Evolutionary conservation across 2,113 vertebrate species (phyloP).

Genomic region (Phainopepla nitens): DNA sequence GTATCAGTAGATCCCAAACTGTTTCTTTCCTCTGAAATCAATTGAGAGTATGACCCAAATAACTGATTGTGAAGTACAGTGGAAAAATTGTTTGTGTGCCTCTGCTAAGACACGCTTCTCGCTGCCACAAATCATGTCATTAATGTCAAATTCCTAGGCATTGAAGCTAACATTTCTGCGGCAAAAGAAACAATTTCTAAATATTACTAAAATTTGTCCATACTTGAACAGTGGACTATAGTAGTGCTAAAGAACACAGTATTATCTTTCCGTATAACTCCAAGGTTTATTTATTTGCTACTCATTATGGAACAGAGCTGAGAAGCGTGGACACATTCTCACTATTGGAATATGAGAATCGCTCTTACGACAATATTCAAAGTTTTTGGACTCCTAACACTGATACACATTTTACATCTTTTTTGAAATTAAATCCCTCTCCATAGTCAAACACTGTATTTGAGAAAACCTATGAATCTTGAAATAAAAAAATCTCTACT

Average conservation of each 20-base stretch:
- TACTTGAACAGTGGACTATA: neutral
- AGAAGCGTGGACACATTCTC: accelerated
- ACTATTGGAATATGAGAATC: neutral
- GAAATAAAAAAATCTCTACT: neutral
- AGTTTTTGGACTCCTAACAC: neutral
- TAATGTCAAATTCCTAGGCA: neutral
- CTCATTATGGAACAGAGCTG: neutral
- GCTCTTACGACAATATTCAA: accelerated
- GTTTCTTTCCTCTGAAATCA: neutral
- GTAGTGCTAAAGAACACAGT: neutral
- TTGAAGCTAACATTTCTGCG: neutral
- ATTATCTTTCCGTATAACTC: neutral
- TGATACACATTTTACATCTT: accelerated
- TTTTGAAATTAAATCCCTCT: neutral
- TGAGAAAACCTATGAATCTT: neutral
- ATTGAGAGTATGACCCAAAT: neutral
- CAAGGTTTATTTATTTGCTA: neutral
- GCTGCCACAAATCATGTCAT: neutral
- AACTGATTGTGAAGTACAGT: neutral
- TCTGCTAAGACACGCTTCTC: neutral
- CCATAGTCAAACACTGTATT: neutral
- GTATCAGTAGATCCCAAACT: neutral
- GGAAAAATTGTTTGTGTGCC: neutral
- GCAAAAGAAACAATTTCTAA: neutral
- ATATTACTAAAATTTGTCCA: neutral